Evolutionary conservation across 2,797 vertebrate species (phyloP).

Genomic region (Chromis chromis): DNA sequence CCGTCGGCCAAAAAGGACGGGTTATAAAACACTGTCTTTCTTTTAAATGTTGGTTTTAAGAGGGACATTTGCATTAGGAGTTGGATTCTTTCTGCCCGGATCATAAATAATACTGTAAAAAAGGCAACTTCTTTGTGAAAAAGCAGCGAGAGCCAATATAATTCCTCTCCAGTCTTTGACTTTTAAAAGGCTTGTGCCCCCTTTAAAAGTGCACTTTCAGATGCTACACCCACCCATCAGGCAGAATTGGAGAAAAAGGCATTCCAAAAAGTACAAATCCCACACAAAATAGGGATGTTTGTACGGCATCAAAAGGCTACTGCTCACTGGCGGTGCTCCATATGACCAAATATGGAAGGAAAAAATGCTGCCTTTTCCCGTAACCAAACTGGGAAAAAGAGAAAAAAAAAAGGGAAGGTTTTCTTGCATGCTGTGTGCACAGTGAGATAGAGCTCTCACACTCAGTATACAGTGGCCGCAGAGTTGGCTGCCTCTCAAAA

Average conservation of each 20-base stretch:
- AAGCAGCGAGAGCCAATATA: conserved; percentile 35
- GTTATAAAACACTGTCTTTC: conserved; percentile 63
- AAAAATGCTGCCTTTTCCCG: conserved; percentile 88
- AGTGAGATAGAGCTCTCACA: conserved; percentile 83
- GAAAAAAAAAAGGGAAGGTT: conserved; percentile 58
- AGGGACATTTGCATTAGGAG: conserved; percentile 69
- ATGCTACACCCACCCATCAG: conserved; percentile 74
- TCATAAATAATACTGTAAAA: conserved; percentile 70
- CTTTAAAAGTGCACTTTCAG: conserved; percentile 68
- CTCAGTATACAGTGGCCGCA: conserved; percentile 73
- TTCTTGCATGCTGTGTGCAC: conserved; percentile 82
- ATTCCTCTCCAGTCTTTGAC: conserved; percentile 42
- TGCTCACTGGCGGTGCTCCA: conserved; percentile 85
- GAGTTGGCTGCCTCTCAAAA: conserved; percentile 70
- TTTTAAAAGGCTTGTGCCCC: conserved; percentile 64
- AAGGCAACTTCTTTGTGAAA: conserved; percentile 49
- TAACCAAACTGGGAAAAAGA: conserved; percentile 83
- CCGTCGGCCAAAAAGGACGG: conserved; percentile 39
- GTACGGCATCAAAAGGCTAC: conserved; percentile 86
- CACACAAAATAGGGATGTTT: conserved; percentile 84
- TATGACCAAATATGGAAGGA: conserved; percentile 89
- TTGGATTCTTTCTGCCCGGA: conserved; percentile 46
- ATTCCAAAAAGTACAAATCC: conserved; percentile 78
- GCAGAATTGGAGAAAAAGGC: conserved; percentile 71
- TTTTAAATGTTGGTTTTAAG: conserved; percentile 73